A percentile compares a stretch with the other conserved stretches of the same genome.
Evolutionary conservation across 2,888 invertebrate genomes (phyloP).

Genomic region (Pammene aurita): DNA sequence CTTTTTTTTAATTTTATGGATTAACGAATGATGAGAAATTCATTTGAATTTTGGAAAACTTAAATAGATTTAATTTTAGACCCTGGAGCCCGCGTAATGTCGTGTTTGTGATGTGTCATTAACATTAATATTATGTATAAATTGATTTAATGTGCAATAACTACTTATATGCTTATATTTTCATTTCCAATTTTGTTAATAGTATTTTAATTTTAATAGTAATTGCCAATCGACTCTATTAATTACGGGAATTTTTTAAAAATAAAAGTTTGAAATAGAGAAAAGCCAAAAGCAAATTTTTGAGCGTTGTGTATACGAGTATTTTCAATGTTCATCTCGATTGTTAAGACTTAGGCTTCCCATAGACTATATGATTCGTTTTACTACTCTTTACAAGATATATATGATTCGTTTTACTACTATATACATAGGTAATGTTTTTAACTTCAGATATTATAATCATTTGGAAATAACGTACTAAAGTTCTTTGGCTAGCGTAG

Average conservation of each 20-base stretch:
- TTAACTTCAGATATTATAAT: not conserved
- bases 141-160: not conserved
- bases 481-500: too few species aligned
- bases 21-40: not conserved
- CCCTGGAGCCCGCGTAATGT: conserved; percentile 49
- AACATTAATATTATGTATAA: conserved; percentile 8
- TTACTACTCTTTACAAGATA: too few species aligned
- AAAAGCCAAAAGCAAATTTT: not conserved
- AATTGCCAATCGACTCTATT: conserved; percentile 38
- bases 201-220: not conserved
- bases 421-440: not conserved
- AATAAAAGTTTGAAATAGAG: conserved; percentile 2
- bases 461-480: too few species aligned
- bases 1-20: not conserved
- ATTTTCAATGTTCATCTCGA: not conserved
- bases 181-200: not conserved
- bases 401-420: too few species aligned
- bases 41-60: not conserved
- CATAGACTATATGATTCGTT: not conserved
- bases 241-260: not conserved
- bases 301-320: not conserved
- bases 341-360: conserved; percentile 1
- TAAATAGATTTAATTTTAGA: conserved; percentile 32
- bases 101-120: conserved; percentile 44
- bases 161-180: not conserved